Conservation (phyloP, 2,888 invertebrate genomes). For the Eristalinus sepulchralis region DNA sequence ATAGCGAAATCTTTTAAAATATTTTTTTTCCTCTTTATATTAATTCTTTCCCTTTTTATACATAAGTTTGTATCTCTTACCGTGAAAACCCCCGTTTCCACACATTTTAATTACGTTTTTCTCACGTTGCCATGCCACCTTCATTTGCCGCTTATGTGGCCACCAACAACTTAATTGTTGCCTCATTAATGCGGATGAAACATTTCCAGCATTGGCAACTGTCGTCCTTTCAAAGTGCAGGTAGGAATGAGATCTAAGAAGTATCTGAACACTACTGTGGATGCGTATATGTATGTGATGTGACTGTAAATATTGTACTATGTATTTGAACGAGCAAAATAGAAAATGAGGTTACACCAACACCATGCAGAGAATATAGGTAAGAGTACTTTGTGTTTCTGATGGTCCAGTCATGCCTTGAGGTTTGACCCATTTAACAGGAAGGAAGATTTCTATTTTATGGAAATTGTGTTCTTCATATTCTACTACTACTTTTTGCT, state of each 20-base stretch:
- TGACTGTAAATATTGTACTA: conserved; percentile 26
- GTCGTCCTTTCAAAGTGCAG: conserved; percentile 57
- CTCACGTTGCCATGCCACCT: conserved; percentile 59
- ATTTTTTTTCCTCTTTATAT: conserved; percentile 15
- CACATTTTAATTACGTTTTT: conserved; percentile 67
- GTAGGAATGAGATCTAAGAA: not conserved
- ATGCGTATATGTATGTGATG: conserved; percentile 14
- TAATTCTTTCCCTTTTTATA: conserved; percentile 28
- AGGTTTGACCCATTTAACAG: conserved; percentile 37
- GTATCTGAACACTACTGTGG: conserved; percentile 13
- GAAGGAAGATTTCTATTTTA: conserved; percentile 8
- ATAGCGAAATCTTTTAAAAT: conserved; percentile 12
- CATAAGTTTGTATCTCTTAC: conserved; percentile 41
- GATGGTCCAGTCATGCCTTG: conserved; percentile 51
- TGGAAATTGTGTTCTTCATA: conserved; percentile 11
- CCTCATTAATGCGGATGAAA: conserved; percentile 68
- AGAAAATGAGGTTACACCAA: conserved; percentile 55
- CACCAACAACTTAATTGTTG: conserved; percentile 69
- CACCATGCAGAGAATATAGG: not conserved
- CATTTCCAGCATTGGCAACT: conserved; percentile 63
- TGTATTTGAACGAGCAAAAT: conserved; percentile 42
- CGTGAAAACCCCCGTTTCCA: conserved; percentile 45
- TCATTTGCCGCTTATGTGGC: conserved; percentile 62
- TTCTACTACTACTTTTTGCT: not conserved
- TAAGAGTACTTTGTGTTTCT: conserved; percentile 10